Percentiles rank a stretch among this genome's conserved stretches.
These are phyloP conservation scores for Drosophila stalkeri DNA, from an alignment of 2,888 invertebrate species.

Conservation along the genomic window DNA sequence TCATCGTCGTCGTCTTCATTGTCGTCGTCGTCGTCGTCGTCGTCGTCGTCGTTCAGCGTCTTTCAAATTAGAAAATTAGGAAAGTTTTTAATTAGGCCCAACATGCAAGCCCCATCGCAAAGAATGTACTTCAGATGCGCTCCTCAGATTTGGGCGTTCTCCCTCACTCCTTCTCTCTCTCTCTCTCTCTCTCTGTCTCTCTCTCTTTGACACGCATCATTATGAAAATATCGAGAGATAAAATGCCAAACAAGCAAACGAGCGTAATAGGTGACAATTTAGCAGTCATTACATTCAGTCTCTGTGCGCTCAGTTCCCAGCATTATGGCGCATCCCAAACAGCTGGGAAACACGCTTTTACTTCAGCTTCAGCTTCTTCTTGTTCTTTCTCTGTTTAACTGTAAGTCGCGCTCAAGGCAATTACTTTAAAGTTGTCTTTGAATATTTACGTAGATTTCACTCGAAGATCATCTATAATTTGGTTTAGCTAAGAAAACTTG, in stretches of 20 bases:
- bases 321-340: not conserved
- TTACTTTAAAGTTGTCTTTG: conserved; percentile 2
- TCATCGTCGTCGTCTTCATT: conserved; percentile 19
- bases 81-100: conserved; percentile 75
- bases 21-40: conserved; percentile 23
- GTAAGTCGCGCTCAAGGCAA: not conserved
- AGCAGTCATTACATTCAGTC: not conserved
- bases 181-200: not conserved
- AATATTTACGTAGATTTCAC: not conserved
- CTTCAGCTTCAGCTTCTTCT: not conserved
- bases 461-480: not conserved
- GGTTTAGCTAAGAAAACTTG: not conserved
- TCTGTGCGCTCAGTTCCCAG: not conserved
- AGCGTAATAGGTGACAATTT: conserved; percentile 14
- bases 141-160: not conserved
- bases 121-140: conserved; percentile 29
- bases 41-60: conserved; percentile 7
- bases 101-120: conserved; percentile 70
- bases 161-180: not conserved
- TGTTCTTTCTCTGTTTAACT: not conserved
- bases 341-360: conserved; percentile 5
- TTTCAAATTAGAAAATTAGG: conserved; percentile 60
- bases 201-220: conserved; percentile 4
- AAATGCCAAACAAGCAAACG: conserved; percentile 9
- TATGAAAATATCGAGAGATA: conserved; percentile 8